These are phyloP conservation scores for Diabrotica undecimpunctata DNA, from an alignment of 1,140 invertebrate species.

Conservation along the genomic window DNA sequence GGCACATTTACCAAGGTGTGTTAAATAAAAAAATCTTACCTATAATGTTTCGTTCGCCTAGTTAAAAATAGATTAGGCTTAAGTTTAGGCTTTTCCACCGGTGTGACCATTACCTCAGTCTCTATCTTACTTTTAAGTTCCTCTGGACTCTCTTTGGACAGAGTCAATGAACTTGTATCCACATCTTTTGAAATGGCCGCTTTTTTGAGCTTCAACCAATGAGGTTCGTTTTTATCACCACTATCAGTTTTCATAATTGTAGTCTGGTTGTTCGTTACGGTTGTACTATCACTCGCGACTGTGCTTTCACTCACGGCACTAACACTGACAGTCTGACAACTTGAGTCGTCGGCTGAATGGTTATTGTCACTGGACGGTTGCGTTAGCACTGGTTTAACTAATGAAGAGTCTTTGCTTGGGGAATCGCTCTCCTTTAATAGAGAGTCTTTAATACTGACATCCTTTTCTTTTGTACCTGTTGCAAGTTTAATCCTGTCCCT, in stretches of 20 bases:
- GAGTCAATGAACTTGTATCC: constrained; percentile 13
- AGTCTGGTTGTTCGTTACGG: constrained; percentile 7
- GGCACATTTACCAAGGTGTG: too few relatives aligned
- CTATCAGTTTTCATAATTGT: constrained; percentile 22
- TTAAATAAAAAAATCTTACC: constrained; percentile 28
- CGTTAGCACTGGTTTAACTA: constrained; percentile 10
- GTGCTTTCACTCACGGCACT: constrained; percentile 6
- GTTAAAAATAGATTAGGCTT: constrained; percentile 36
- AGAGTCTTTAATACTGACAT: constrained; percentile 30
- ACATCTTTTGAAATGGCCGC: constrained; percentile 50
- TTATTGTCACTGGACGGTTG: constrained; percentile 30
- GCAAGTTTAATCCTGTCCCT: constrained; percentile 39
- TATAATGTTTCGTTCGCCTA: constrained; percentile 62
- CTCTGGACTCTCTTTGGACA: constrained; percentile 43
- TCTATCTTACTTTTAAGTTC: constrained; percentile 5
- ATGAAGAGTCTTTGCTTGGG: constrained; percentile 16
- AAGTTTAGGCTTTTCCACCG: constrained; percentile 21
- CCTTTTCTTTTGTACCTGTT: constrained; percentile 34
- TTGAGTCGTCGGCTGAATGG: neutral
- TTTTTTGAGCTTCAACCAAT: constrained; percentile 57
- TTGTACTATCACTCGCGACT: constrained; percentile 8
- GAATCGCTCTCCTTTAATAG: constrained; percentile 29
- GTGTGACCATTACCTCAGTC: neutral
- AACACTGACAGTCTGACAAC: neutral
- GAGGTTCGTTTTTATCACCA: constrained; percentile 39